A percentile compares a stretch with the other conserved stretches of the same genome.
Evolutionary conservation across 2,113 vertebrate genomes (phyloP).

Genomic region (Pluvialis apricaria): DNA sequence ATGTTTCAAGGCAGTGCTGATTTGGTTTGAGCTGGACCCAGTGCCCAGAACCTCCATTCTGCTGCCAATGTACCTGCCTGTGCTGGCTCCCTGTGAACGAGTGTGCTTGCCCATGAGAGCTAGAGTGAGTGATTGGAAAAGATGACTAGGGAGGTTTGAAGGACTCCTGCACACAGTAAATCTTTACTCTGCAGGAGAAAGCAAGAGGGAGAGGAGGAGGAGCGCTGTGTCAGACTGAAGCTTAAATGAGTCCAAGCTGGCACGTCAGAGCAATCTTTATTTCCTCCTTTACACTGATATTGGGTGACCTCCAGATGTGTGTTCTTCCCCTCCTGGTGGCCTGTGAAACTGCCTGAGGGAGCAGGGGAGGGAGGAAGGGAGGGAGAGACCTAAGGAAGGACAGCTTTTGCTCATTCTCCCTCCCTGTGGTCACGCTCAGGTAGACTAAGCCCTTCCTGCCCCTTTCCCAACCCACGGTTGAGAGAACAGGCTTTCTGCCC

Average conservation of each 20-base stretch:
- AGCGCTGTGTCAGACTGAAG: slow-evolving; percentile 28
- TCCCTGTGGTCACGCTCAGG: background rate
- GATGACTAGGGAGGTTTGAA: slow-evolving; percentile 34
- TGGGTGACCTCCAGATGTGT: slow-evolving; percentile 44
- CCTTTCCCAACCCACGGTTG: background rate
- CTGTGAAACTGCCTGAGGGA: slow-evolving; percentile 36
- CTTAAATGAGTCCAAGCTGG: background rate
- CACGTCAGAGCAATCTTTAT: background rate
- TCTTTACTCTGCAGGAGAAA: slow-evolving; percentile 19
- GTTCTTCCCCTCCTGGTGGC: slow-evolving; percentile 23
- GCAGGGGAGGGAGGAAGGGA: background rate
- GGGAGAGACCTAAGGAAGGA: background rate
- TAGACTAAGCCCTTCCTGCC: background rate
- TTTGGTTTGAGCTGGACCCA: background rate
- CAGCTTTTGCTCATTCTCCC: background rate
- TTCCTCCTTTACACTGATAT: slow-evolving; percentile 19
- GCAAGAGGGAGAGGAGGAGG: slow-evolving; percentile 40
- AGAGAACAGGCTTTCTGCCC: background rate
- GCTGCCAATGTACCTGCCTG: background rate
- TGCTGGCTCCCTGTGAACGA: background rate
- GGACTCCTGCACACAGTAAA: slow-evolving; percentile 1
- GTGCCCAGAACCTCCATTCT: background rate
- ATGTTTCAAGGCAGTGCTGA: background rate
- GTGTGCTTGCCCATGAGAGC: background rate
- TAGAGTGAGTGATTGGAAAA: background rate